A percentile compares a stretch with the other conserved stretches of the same genome.
These are phyloP conservation scores for Corynorhinus townsendii DNA, from an alignment of 2,113 vertebrate genomes.

Conservation along the genomic window DNA sequence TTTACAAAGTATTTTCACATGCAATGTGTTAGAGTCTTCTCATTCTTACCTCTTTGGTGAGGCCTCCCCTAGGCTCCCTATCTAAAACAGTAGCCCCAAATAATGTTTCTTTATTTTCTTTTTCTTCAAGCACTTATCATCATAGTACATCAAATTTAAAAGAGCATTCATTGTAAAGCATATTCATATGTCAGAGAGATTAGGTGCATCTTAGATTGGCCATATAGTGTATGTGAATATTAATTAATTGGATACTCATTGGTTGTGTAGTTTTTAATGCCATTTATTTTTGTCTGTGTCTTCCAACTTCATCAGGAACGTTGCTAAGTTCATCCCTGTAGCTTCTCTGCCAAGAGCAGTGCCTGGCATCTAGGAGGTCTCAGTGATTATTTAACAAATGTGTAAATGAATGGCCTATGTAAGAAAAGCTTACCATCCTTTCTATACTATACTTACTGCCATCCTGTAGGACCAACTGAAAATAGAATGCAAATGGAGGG, in stretches of 20 bases:
- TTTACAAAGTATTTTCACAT: not conserved
- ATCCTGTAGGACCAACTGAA: not conserved
- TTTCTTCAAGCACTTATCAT: not conserved
- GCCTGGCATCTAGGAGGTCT: not conserved
- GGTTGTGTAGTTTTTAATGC: not conserved
- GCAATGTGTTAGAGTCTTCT: not conserved
- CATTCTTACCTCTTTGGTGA: not conserved
- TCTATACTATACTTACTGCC: not conserved
- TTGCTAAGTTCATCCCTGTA: not conserved
- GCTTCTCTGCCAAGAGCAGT: not conserved
- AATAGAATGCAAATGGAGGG: not conserved
- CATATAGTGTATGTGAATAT: not conserved
- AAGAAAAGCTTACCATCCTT: not conserved
- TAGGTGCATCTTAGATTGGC: not conserved
- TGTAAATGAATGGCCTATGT: not conserved
- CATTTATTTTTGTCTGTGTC: not conserved
- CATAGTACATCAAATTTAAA: not conserved
- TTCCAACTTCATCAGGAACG: not conserved
- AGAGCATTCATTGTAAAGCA: not conserved
- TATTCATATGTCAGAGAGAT: not conserved
- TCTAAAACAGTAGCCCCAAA: not conserved
- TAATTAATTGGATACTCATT: not conserved
- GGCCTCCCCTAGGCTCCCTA: not conserved
- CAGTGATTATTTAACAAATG: not conserved
- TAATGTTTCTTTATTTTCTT: not conserved